Base-by-base conservation (phyloP, 2,797 vertebrate genomes). In the Pangasius macronema region DNA sequence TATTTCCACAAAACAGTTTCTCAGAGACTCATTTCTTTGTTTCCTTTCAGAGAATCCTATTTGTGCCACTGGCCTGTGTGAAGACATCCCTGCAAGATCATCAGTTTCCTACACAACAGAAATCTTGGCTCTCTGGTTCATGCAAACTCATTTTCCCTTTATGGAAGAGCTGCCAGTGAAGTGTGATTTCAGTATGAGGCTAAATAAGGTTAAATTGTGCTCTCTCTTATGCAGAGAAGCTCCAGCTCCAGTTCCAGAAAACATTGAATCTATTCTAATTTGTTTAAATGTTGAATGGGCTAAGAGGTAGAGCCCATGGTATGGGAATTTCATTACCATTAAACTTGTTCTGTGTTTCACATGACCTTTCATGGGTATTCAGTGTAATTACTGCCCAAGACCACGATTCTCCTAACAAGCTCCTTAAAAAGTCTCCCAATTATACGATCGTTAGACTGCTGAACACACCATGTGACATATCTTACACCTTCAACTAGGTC, bases 381-480 rank as follows among this genome's bases (percentile, higher is more conserved):
- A 89, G 36, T 87, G 87, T 89, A 91, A 93, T 92, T 91, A 89
- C 84, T 83, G 88, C 89, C 88, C 88, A 88, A 75, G 75, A 91
- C 85, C 75, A 90, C 88, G 63, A 75, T 85, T 90, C 87, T 89
- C 88, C 88, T 90, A 87, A 86, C 86, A 88, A 80, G 82, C 89
- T 90, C 86, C 89, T 91, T 92, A 87, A 92, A 88, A 91, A 87
- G 90, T 91, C 88, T 90, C 79, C 9, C 76, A 90, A 88, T 91
- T 89, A 76, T 79, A 73, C 84, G 90, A 87, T 88, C 18, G 82
- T 91, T 87, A 86, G 53, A 84, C 67, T 79, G 61, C 75, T 84
- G 59, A 86, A 75, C 61, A 83, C 80, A 86, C 80, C 82, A 82
- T 85, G 67, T 51, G 39, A 86, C 90, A 79, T 57, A 87, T 84